These are phyloP conservation scores for Chrysotoxum bicinctum DNA, from an alignment of 2,888 invertebrate genomes.

Conservation along the genomic window DNA sequence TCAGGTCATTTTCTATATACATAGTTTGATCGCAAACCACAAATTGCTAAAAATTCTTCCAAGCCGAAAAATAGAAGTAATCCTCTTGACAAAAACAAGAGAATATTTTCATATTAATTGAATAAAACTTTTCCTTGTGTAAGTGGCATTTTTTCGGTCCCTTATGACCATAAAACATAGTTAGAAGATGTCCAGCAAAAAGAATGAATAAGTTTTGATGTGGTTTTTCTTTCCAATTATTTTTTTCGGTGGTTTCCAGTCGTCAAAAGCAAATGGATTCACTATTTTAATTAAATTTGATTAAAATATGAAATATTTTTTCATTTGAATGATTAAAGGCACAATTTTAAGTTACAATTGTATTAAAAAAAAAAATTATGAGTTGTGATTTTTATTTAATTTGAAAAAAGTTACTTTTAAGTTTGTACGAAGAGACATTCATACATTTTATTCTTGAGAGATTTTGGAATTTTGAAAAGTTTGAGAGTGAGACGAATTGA, in stretches of 20 bases:
- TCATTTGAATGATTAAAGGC: neutral
- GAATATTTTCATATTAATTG: neutral
- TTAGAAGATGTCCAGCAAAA: neutral
- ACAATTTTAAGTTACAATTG: neutral
- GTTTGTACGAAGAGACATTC: neutral
- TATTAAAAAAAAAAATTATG: neutral
- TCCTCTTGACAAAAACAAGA: neutral
- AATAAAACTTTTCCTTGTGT: constrained; percentile 2
- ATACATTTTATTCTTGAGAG: neutral
- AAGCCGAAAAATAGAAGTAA: neutral
- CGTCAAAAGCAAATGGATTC: neutral
- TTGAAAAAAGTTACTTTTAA: neutral
- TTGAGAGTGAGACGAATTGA: neutral
- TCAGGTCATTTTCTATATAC: constrained; percentile 13
- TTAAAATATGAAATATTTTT: neutral
- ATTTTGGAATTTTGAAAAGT: neutral
- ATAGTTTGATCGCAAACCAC: constrained; percentile 1
- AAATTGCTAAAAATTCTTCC: neutral
- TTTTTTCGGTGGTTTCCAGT: neutral
- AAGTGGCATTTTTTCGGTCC: constrained; percentile 2
- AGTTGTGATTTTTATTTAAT: neutral
- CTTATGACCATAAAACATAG: neutral
- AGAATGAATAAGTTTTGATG: neutral
- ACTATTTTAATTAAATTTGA: neutral
- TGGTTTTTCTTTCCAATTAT: neutral